phyloP scores from a whole-genome alignment of 2,888 invertebrate species.

The Apamea anceps region DNA sequence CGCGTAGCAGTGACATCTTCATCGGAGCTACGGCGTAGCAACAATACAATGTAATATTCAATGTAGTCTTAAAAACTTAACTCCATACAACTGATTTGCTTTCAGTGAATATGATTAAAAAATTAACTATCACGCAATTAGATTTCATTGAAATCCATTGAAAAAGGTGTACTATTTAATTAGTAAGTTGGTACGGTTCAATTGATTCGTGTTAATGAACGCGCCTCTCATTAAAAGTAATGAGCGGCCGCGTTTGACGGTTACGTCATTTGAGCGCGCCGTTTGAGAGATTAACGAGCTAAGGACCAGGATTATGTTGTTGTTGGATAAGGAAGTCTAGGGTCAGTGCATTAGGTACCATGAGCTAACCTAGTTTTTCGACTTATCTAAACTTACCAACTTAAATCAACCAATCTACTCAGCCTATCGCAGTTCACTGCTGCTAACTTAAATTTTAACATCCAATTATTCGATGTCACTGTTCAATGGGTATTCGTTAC shows the following conservation, averaged over 20 bases:
- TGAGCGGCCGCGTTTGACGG: conserved; percentile 68
- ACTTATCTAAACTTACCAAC: neutral
- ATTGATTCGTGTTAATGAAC: conserved; percentile 72
- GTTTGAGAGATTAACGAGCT: conserved; percentile 73
- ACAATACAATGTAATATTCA: neutral
- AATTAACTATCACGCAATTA: conserved; percentile 49
- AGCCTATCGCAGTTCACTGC: neutral
- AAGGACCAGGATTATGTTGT: conserved; percentile 49
- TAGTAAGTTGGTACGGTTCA: conserved; percentile 64
- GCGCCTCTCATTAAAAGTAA: conserved; percentile 72
- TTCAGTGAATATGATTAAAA: neutral
- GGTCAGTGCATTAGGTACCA: neutral
- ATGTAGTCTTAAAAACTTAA: neutral
- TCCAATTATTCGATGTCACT: neutral
- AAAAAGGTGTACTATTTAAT: conserved; percentile 62
- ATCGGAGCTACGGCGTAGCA: conserved; percentile 34
- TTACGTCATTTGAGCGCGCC: conserved; percentile 69
- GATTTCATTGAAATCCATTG: conserved; percentile 58
- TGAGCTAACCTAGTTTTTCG: too few relatives aligned
- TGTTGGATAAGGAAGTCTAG: conserved; percentile 47
- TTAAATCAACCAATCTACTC: neutral
- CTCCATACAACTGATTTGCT: neutral
- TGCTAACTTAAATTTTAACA: neutral
- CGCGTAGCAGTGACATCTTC: conserved; percentile 16
- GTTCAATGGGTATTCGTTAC: neutral